Conservation (phyloP, 2,888 invertebrate genomes). For the Saturnia pavonia region DNA sequence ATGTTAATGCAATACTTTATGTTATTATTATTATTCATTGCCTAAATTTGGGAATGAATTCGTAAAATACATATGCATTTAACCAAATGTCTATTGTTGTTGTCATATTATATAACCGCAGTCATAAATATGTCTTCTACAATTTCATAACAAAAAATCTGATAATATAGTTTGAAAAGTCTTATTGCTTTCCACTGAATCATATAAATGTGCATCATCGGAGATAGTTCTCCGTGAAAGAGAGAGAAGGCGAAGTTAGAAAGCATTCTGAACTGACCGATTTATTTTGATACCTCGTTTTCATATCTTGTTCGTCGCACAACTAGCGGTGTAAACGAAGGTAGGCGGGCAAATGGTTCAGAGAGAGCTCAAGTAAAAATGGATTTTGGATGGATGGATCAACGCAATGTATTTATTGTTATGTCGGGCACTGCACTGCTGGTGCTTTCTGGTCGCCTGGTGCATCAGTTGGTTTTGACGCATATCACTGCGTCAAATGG, state of each 20-base stretch:
- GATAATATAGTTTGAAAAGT: neutral
- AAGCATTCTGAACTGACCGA: conserved; percentile 34
- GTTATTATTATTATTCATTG: neutral
- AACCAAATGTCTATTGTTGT: neutral
- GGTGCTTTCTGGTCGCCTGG: conserved; percentile 57
- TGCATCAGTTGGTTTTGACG: conserved; percentile 73
- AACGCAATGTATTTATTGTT: conserved; percentile 14
- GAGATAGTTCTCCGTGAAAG: conserved; percentile 36
- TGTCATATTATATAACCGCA: neutral
- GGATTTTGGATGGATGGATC: conserved; percentile 27
- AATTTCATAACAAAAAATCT: neutral
- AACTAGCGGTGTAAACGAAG: conserved; percentile 22
- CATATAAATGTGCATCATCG: conserved; percentile 27
- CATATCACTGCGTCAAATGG: conserved; percentile 76
- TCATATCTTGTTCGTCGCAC: conserved; percentile 24
- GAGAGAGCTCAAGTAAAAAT: conserved; percentile 27
- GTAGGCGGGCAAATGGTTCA: conserved; percentile 26
- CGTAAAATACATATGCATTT: neutral
- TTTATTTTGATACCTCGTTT: conserved; percentile 37
- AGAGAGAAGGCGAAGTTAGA: conserved; percentile 43
- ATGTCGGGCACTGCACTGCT: conserved; percentile 50
- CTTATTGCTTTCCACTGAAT: conserved; percentile 21
- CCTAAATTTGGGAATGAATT: neutral
- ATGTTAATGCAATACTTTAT: too few species aligned
- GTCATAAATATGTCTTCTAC: neutral